A percentile compares a stretch with the other conserved stretches of the same genome.
Evolutionary conservation across 2,888 invertebrate genomes (phyloP).

Genomic region (Protophormia terraenovae): DNA sequence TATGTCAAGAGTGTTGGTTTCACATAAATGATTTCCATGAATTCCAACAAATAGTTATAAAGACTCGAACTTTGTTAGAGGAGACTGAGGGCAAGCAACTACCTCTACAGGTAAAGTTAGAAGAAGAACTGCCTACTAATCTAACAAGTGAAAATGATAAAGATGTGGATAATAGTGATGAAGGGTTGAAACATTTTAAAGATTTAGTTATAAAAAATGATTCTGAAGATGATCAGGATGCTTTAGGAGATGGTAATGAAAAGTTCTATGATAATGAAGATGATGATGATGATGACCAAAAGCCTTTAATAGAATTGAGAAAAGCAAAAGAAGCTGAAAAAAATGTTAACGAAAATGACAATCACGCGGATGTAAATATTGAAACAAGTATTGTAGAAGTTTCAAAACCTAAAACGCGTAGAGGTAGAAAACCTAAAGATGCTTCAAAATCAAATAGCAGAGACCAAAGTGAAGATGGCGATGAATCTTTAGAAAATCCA

Average conservation of each 20-base stretch:
- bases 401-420: constrained; percentile 14
- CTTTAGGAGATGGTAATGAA: not conserved
- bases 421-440: constrained; percentile 32
- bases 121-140: not conserved
- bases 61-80: constrained; percentile 20
- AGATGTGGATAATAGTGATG: constrained; percentile 21
- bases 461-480: not conserved
- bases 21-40: constrained; percentile 60
- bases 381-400: not conserved
- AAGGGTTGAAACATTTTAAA: constrained; percentile 25
- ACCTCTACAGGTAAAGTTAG: constrained; percentile 16
- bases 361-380: not conserved
- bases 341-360: not conserved
- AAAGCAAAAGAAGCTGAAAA: constrained; percentile 6
- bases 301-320: constrained; percentile 29
- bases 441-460: not conserved
- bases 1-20: constrained; percentile 52
- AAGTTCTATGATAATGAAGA: not conserved
- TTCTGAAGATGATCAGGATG: constrained; percentile 11
- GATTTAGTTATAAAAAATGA: constrained; percentile 41
- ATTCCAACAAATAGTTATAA: constrained; percentile 53
- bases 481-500: not conserved
- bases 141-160: not conserved
- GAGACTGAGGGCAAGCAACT: constrained; percentile 11
- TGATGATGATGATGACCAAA: constrained; percentile 20